phyloP scores from a whole-genome alignment of 2,113 vertebrate species.

The Oxygymnocypris stewartii region DNA sequence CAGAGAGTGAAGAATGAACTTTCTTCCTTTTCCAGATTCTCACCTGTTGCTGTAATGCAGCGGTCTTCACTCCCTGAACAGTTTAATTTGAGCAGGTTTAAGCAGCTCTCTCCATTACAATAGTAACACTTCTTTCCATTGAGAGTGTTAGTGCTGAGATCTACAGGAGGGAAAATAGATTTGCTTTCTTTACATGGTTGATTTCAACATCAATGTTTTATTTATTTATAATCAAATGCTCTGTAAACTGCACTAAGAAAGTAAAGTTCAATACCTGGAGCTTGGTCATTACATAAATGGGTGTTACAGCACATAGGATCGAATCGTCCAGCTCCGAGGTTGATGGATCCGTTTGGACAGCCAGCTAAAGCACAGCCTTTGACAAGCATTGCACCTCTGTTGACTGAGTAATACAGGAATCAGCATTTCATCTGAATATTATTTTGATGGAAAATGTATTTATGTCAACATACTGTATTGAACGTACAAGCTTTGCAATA shows the following conservation, averaged over 20 bases:
- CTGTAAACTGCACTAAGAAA: no score
- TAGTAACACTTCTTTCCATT: slow-evolving; percentile 64
- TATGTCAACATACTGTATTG: no score
- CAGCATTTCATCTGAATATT: no score
- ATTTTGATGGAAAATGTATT: no score
- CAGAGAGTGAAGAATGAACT: not conserved
- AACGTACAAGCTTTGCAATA: no score
- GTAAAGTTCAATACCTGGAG: slow-evolving; percentile 1
- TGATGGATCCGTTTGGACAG: not conserved
- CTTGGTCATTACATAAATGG: not conserved
- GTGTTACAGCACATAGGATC: not conserved
- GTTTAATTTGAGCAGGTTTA: not conserved
- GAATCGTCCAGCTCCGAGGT: not conserved
- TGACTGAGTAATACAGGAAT: no score
- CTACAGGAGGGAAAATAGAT: not conserved
- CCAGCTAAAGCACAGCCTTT: not conserved
- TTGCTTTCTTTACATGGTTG: not conserved
- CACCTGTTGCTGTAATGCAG: slow-evolving; percentile 44
- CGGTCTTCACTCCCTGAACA: slow-evolving; percentile 60
- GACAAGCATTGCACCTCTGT: no score
- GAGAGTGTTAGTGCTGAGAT: not conserved
- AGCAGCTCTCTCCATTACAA: slow-evolving; percentile 51
- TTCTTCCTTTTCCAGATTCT: not conserved
- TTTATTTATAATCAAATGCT: no score
- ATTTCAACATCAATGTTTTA: no score